phyloP scores from a whole-genome alignment of 2,888 invertebrate genomes.

The Erebia aethiops region DNA sequence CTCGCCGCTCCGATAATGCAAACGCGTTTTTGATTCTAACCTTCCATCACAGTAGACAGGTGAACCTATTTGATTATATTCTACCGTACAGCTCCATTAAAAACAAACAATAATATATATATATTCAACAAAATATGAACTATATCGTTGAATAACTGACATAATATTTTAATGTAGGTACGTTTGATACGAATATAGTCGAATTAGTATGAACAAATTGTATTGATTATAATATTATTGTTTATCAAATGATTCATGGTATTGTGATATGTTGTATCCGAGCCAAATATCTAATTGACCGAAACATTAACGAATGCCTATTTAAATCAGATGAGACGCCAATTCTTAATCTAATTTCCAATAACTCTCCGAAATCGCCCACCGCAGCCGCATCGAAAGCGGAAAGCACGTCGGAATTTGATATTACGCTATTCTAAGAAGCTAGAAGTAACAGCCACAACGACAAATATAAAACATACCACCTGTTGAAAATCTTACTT shows the following conservation, averaged over 20 bases:
- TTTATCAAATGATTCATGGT: conserved; percentile 56
- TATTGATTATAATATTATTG: conserved; percentile 38
- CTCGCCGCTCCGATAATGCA: conserved; percentile 78
- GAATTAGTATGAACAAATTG: conserved; percentile 31
- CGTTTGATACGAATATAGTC: conserved; percentile 1
- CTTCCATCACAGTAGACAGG: conserved; percentile 61
- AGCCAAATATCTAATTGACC: conserved; percentile 65
- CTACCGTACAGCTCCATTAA: conserved; percentile 32
- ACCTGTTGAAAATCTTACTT: conserved; percentile 76
- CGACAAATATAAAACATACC: conserved; percentile 70
- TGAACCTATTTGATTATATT: conserved; percentile 45
- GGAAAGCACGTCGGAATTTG: conserved; percentile 55
- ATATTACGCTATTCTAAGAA: conserved; percentile 61
- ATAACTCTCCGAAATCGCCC: conserved; percentile 46
- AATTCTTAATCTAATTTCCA: conserved; percentile 45
- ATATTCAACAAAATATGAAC: background rate
- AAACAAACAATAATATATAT: background rate
- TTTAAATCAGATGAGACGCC: conserved; percentile 47
- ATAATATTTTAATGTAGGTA: background rate
- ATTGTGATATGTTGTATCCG: conserved; percentile 53
- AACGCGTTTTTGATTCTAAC: conserved; percentile 77
- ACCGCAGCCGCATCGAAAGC: conserved; percentile 56
- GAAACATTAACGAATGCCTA: conserved; percentile 56
- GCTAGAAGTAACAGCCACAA: conserved; percentile 73
- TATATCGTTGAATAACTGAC: background rate